Evolutionary conservation across 2,113 vertebrate genomes (phyloP).

Genomic region (Oreocharis arfaki): DNA sequence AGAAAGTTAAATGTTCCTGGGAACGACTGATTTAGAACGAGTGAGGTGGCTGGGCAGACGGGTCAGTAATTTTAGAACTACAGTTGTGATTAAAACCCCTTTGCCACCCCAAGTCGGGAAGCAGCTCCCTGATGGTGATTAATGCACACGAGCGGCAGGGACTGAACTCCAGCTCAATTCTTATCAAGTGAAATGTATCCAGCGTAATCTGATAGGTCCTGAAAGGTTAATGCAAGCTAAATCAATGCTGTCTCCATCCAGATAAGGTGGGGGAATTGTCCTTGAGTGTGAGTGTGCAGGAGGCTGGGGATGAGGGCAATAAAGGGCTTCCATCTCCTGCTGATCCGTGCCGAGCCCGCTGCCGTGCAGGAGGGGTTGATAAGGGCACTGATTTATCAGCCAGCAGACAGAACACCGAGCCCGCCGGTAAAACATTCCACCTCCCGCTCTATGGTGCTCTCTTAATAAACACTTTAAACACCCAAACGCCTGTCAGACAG

Average conservation of each 20-base stretch:
- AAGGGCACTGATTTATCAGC: conserved; percentile 44
- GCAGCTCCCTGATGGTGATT: conserved; percentile 30
- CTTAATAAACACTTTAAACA: not conserved
- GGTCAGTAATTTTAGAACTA: conserved; percentile 35
- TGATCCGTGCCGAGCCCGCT: conserved; percentile 7
- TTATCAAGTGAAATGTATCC: conserved; percentile 57
- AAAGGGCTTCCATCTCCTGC: conserved; percentile 30
- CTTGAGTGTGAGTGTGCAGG: conserved; percentile 30
- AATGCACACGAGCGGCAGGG: not conserved
- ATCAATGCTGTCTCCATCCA: conserved; percentile 49
- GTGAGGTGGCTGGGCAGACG: not conserved
- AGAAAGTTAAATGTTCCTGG: not conserved
- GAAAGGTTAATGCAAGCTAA: conserved; percentile 66
- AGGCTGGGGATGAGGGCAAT: conserved; percentile 24
- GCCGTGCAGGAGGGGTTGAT: not conserved
- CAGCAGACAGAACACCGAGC: not conserved
- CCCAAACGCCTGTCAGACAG: not conserved
- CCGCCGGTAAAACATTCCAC: not conserved
- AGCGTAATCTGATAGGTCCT: conserved; percentile 40
- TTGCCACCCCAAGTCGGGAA: not conserved
- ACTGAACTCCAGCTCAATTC: conserved; percentile 20
- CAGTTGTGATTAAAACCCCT: conserved; percentile 60
- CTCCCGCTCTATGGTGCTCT: not conserved
- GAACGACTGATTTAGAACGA: not conserved
- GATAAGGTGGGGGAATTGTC: conserved; percentile 50